Conservation (phyloP, 2,888 invertebrate species). For the Alloscopus bannaensis region DNA sequence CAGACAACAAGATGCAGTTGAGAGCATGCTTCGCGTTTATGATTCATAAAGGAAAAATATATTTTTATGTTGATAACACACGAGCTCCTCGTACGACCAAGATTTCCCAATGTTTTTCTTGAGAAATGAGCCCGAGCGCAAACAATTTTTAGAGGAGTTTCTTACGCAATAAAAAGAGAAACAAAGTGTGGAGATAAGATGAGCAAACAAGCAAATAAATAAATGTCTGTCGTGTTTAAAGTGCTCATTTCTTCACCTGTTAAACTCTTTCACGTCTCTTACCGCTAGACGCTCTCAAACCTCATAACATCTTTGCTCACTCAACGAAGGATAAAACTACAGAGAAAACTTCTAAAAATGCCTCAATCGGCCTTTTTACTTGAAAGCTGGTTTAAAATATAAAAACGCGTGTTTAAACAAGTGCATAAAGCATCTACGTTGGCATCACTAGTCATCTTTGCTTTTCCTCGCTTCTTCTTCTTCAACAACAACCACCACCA, state of each 20-base stretch:
- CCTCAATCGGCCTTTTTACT: background rate
- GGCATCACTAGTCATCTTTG: constrained; percentile 15
- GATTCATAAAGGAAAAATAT: too few relatives aligned
- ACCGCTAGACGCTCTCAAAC: background rate
- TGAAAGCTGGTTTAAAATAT: background rate
- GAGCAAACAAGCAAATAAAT: constrained; percentile 44
- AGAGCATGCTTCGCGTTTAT: too few relatives aligned
- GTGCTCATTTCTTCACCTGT: constrained; percentile 53
- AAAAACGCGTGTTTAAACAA: background rate
- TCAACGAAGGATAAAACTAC: too few relatives aligned
- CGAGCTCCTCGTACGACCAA: too few relatives aligned
- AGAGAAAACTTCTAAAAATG: too few relatives aligned
- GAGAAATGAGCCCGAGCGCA: too few relatives aligned
- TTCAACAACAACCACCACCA: constrained; percentile 5
- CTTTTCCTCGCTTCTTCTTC: constrained; percentile 9
- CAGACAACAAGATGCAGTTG: too few relatives aligned
- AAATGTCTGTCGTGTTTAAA: constrained; percentile 43
- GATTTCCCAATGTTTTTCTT: too few relatives aligned
- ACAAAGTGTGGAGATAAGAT: background rate
- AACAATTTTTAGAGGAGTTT: too few relatives aligned
- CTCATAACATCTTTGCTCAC: background rate
- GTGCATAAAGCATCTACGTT: constrained; percentile 10
- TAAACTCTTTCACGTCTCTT: constrained; percentile 36
- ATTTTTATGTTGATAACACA: too few relatives aligned
- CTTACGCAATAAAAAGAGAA: too few relatives aligned